Evolutionary conservation across 1,140 invertebrate genomes (phyloP), one percentile per base, ranked within the genome.

Genomic region (Pissodes strobi): DNA sequence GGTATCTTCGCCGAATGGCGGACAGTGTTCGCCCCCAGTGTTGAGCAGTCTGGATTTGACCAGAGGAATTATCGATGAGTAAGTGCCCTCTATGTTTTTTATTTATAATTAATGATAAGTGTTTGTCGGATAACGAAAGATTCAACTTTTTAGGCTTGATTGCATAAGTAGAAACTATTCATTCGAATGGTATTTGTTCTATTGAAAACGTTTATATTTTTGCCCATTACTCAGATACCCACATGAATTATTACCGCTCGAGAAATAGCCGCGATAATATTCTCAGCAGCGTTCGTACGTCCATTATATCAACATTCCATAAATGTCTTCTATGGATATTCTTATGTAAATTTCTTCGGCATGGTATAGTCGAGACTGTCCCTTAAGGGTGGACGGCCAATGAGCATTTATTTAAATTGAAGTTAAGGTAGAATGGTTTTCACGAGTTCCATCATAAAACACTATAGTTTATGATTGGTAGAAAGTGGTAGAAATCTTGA

Each of bases 61-160:
- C n/a, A 68, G 57, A 59, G 65, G 66, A 60, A 57, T 64, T 27
- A 5, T 25, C 60, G 72, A 73, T 60, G 72, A 70, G 72, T 73
- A 67, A 73, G 72, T 73, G n/a, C n/a, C 41, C 38, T 58, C 12
- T 18, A 6, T 12, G 4, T 30, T 12, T 30, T 30, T 30, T 30
- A 6, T 6, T 6, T 6, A 5, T 12, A 3, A n/a, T 38, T 5
- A 12, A 3, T 5, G 15, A 38, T 38, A 3, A 3, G 3, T 12
- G 37, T 3, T 38, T 12, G 3, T 5, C 2, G 2, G 3, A 5
- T 30, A 6, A 6, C 27, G 27, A 30, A 5, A 30, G 27, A 30
- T 12, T 5, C 12, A 30, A 6, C 27, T 6, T 6, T 30, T 30
- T n/a, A n/a, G n/a, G n/a, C n/a, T n/a, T n/a, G n/a, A n/a, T n/a